Evolutionary conservation across 2,888 invertebrate species (phyloP).

Genomic region (Oegoconia quadripuncta): DNA sequence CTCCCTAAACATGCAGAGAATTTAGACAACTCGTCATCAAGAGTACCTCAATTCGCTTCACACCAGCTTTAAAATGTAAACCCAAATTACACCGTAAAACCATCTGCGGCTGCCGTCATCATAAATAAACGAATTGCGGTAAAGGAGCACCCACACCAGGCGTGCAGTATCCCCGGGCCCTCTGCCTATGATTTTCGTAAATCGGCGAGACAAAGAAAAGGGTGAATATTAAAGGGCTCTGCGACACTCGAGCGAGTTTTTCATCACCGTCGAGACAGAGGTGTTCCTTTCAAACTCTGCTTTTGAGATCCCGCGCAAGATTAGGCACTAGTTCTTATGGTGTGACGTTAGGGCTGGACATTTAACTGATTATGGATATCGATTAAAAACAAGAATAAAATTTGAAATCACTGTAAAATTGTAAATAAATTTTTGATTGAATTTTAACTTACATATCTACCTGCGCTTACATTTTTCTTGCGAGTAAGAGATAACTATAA

Average conservation of each 20-base stretch:
- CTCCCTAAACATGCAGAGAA: too few relatives aligned
- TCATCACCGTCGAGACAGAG: constrained; percentile 69
- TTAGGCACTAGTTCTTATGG: constrained; percentile 72
- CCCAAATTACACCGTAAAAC: constrained; percentile 18
- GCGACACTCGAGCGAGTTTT: constrained; percentile 68
- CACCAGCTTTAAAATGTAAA: not conserved
- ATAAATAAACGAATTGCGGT: constrained; percentile 45
- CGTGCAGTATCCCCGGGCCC: not conserved
- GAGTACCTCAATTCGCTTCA: not conserved
- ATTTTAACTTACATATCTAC: too few relatives aligned
- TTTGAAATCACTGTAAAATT: too few relatives aligned
- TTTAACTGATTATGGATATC: not conserved
- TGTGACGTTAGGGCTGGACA: constrained; percentile 43
- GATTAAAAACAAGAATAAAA: too few relatives aligned
- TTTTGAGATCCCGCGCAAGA: constrained; percentile 75
- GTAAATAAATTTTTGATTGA: too few relatives aligned
- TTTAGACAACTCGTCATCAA: not conserved
- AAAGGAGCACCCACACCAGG: not conserved
- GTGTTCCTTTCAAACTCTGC: constrained; percentile 64
- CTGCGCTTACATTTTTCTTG: too few relatives aligned
- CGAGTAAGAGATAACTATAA: too few relatives aligned
- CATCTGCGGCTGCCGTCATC: constrained; percentile 17
- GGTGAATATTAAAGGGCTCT: constrained; percentile 70
- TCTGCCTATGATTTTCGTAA: constrained; percentile 58
- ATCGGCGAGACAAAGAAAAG: constrained; percentile 67